These are phyloP conservation scores for Drosophila fungiperda DNA, from an alignment of 2,888 invertebrate species.

Conservation along the genomic window DNA sequence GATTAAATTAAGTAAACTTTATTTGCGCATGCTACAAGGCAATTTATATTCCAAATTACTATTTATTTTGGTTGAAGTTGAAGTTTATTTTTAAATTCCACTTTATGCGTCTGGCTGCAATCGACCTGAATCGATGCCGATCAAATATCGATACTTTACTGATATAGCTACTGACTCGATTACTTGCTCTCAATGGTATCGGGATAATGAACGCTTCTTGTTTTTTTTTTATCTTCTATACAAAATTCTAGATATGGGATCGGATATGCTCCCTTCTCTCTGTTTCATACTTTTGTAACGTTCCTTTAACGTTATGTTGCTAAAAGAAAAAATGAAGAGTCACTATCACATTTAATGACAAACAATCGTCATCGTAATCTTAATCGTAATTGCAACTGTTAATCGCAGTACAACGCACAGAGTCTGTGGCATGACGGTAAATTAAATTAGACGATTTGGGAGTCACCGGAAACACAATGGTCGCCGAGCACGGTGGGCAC, in stretches of 20 bases:
- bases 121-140: neutral
- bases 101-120: neutral
- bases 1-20: neutral
- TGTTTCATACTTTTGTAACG: neutral
- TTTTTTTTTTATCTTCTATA: neutral
- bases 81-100: neutral
- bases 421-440: slow-evolving; percentile 29
- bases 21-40: neutral
- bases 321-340: neutral
- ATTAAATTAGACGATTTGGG: slow-evolving; percentile 47
- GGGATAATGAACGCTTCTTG: neutral
- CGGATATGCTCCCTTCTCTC: neutral
- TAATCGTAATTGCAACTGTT: slow-evolving; percentile 28
- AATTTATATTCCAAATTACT: neutral
- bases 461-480: slow-evolving; percentile 18
- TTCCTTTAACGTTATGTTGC: neutral
- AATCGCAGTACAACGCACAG: slow-evolving; percentile 25
- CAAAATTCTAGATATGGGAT: neutral
- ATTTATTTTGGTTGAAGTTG: no score
- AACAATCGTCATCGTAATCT: neutral
- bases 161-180: neutral
- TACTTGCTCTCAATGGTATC: neutral
- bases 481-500: neutral
- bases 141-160: neutral
- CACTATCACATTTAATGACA: neutral